phyloP scores from a whole-genome alignment of 1,140 invertebrate species.

The Pollicipes pollicipes region DNA sequence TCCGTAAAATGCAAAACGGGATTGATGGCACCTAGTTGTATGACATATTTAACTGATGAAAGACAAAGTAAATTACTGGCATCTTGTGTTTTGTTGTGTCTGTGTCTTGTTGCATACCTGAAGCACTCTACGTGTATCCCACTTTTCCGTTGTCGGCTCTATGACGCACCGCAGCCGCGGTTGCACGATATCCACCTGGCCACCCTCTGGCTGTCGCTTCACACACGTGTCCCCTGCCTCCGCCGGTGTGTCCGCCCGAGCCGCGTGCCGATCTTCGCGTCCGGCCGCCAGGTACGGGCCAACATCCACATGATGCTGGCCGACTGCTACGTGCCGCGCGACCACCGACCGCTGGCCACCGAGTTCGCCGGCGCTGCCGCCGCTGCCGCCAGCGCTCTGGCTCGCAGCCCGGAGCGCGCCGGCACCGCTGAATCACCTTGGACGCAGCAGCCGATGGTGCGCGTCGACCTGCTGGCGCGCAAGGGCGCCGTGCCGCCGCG shows the following conservation, averaged over 20 bases:
- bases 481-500: conserved; percentile 6
- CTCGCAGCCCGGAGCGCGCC: neutral
- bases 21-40: too few relatives aligned
- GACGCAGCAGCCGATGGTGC: neutral
- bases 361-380: neutral
- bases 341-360: neutral
- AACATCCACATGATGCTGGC: conserved; percentile 1
- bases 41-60: too few relatives aligned
- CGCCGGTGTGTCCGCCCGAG: neutral
- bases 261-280: neutral
- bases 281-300: neutral
- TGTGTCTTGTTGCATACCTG: neutral
- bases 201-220: neutral
- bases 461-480: neutral
- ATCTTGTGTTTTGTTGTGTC: too few relatives aligned
- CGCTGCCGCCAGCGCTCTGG: neutral
- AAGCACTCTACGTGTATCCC: neutral
- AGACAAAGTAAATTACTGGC: too few relatives aligned
- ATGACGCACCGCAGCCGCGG: neutral
- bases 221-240: neutral
- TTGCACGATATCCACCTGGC: neutral
- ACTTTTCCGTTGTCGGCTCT: neutral
- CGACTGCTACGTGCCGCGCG: conserved; percentile 1
- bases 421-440: neutral
- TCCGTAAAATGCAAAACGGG: too few relatives aligned